Evolutionary conservation across 2,888 invertebrate genomes (phyloP).

Genomic region (Barypeithes pellucidus): DNA sequence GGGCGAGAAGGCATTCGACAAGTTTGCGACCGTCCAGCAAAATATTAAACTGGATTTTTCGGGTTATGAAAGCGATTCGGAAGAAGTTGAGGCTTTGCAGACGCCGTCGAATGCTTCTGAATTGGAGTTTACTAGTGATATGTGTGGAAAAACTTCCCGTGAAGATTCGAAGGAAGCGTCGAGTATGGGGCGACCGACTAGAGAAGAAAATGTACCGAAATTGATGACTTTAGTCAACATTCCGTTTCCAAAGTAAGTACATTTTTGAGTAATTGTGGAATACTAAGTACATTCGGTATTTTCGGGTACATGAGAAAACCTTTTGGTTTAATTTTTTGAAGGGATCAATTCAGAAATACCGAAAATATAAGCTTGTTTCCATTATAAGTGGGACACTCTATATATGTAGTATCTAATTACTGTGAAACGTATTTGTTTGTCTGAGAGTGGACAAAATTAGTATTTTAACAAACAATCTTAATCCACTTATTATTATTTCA

Average conservation of each 20-base stretch:
- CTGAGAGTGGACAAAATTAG: too few species aligned
- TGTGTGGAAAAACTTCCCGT: constrained; percentile 58
- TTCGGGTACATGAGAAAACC: too few species aligned
- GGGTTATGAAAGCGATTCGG: constrained; percentile 61
- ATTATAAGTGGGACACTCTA: too few species aligned
- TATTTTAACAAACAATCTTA: too few species aligned
- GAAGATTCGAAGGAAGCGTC: constrained; percentile 26
- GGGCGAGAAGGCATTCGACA: constrained; percentile 70
- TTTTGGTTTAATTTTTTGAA: too few species aligned
- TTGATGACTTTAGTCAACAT: constrained; percentile 74
- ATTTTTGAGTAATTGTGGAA: constrained; percentile 40
- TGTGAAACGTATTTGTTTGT: too few species aligned
- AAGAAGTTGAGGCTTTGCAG: constrained; percentile 76
- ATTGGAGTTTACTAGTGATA: constrained; percentile 74
- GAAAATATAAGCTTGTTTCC: too few species aligned
- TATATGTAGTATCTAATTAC: too few species aligned
- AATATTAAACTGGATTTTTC: constrained; percentile 61
- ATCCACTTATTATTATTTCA: constrained; percentile 37
- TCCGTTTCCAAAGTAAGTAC: constrained; percentile 75
- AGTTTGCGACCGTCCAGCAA: constrained; percentile 53
- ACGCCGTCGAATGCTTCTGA: constrained; percentile 88
- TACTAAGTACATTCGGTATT: not conserved
- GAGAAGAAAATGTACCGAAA: constrained; percentile 47
- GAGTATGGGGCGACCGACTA: constrained; percentile 41
- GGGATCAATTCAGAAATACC: too few species aligned